Percentiles rank a stretch among this genome's conserved stretches.
Conservation (phyloP, 2,113 vertebrate species). For the Rutilus rutilus region DNA sequence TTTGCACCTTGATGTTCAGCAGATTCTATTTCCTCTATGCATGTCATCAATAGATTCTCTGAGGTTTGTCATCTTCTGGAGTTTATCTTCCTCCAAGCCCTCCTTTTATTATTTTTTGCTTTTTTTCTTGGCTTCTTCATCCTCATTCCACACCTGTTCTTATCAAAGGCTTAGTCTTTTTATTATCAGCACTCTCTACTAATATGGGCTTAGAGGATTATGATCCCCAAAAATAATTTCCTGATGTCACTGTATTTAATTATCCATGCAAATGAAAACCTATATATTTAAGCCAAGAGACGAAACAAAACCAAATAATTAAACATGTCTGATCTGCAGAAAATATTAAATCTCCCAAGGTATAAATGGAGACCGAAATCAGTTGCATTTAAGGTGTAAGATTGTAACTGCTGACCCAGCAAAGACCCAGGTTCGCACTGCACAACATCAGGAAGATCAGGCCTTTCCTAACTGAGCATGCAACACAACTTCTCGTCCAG, state of each 20-base stretch:
- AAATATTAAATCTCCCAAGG: slow-evolving; percentile 1
- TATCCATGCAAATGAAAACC: slow-evolving; percentile 44
- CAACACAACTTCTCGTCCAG: no score
- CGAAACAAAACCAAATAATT: slow-evolving; percentile 11
- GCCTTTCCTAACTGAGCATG: no score
- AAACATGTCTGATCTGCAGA: neutral
- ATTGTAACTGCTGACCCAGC: neutral
- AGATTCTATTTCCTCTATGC: slow-evolving; percentile 54
- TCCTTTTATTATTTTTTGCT: neutral
- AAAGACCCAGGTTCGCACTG: no score
- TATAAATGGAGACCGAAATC: neutral
- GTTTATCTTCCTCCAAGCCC: neutral
- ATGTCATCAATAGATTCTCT: slow-evolving; percentile 45
- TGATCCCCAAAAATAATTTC: slow-evolving; percentile 42
- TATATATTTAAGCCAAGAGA: slow-evolving; percentile 20
- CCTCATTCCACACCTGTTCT: slow-evolving; percentile 56
- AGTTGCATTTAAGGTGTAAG: slow-evolving; percentile 6
- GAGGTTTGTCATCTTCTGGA: slow-evolving; percentile 13
- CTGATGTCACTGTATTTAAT: slow-evolving; percentile 39
- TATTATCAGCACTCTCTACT: slow-evolving; percentile 43
- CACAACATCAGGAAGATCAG: no score
- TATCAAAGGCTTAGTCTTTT: slow-evolving; percentile 42
- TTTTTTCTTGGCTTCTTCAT: slow-evolving; percentile 42
- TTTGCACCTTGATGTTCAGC: slow-evolving; percentile 1
- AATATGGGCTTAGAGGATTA: slow-evolving; percentile 47